Percentiles rank a stretch among this genome's conserved stretches.
Evolutionary conservation across 2,797 vertebrate species (phyloP).

Genomic region (Hippoglossus hippoglossus): DNA sequence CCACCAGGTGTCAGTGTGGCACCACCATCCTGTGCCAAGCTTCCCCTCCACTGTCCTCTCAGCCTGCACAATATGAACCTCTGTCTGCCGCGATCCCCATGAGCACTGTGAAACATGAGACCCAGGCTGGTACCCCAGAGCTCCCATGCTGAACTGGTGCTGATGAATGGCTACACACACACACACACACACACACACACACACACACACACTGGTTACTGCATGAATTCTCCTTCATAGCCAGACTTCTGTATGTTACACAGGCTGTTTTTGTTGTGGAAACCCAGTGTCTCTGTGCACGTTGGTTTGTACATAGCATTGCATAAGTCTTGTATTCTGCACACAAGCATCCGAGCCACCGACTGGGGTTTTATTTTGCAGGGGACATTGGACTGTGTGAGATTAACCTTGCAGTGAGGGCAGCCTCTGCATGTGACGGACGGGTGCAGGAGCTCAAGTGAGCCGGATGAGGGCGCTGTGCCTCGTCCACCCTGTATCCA

Average conservation of each 20-base stretch:
- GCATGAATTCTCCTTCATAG: no score
- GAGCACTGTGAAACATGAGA: conserved; percentile 54
- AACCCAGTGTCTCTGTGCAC: neutral
- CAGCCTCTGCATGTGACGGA: conserved; percentile 6
- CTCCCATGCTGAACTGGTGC: conserved; percentile 3
- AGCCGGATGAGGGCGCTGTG: conserved; percentile 56
- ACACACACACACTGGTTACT: no score
- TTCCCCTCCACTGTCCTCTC: neutral
- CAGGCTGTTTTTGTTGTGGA: neutral
- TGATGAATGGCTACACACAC: conserved; percentile 8
- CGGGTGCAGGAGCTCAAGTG: conserved; percentile 3
- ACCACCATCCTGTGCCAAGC: neutral
- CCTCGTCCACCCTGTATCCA: neutral
- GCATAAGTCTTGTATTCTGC: conserved; percentile 12
- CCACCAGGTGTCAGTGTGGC: conserved; percentile 71
- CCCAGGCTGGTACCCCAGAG: conserved; percentile 11
- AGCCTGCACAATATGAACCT: conserved; percentile 34
- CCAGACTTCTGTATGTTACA: neutral
- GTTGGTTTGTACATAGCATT: neutral
- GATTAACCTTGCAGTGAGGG: conserved; percentile 47
- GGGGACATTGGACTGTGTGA: conserved; percentile 15
- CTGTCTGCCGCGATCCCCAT: conserved; percentile 20
- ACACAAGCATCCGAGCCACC: conserved; percentile 25
- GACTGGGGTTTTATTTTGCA: conserved; percentile 42
- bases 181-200: no score